phyloP scores from a whole-genome alignment of 2,888 invertebrate genomes.

The Hololepta plana region DNA sequence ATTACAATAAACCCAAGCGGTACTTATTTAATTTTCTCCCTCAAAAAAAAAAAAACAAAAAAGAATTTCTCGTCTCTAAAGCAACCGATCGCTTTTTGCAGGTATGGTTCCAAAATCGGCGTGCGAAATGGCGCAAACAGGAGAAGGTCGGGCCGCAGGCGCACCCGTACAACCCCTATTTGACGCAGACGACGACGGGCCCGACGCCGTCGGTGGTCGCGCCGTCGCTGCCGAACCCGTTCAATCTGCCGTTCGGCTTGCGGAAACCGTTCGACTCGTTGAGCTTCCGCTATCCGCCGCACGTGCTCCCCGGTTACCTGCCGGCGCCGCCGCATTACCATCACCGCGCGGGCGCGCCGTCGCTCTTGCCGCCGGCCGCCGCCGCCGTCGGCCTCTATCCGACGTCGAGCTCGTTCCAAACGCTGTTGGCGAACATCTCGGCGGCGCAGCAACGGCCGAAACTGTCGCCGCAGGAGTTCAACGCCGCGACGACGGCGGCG shows the following conservation, averaged over 20 bases:
- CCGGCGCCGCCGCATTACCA: conserved; percentile 28
- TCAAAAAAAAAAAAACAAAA: neutral
- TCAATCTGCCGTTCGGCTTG: conserved; percentile 60
- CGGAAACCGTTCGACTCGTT: conserved; percentile 57
- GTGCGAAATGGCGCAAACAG: conserved; percentile 86
- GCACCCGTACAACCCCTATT: conserved; percentile 77
- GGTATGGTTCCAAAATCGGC: conserved; percentile 89
- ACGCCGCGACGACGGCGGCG: conserved; percentile 37
- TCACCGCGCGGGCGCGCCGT: conserved; percentile 31
- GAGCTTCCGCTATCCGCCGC: conserved; percentile 54
- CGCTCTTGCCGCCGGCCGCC: conserved; percentile 44
- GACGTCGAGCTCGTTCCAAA: conserved; percentile 58
- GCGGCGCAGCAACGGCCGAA: conserved; percentile 41
- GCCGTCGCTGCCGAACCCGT: conserved; percentile 65
- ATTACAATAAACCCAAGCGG: too few relatives aligned
- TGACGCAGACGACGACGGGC: conserved; percentile 43
- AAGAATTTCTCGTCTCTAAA: too few relatives aligned
- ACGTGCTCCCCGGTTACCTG: conserved; percentile 39
- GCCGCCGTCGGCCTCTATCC: conserved; percentile 40
- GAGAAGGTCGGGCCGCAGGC: conserved; percentile 83
- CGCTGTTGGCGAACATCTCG: conserved; percentile 62
- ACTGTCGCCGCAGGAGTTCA: conserved; percentile 32
- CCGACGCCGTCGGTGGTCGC: conserved; percentile 45
- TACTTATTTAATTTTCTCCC: too few relatives aligned
- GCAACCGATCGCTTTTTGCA: conserved; percentile 37